These are phyloP conservation scores for Trichopoda pennipes DNA, from an alignment of 2,888 invertebrate genomes.

Conservation along the genomic window DNA sequence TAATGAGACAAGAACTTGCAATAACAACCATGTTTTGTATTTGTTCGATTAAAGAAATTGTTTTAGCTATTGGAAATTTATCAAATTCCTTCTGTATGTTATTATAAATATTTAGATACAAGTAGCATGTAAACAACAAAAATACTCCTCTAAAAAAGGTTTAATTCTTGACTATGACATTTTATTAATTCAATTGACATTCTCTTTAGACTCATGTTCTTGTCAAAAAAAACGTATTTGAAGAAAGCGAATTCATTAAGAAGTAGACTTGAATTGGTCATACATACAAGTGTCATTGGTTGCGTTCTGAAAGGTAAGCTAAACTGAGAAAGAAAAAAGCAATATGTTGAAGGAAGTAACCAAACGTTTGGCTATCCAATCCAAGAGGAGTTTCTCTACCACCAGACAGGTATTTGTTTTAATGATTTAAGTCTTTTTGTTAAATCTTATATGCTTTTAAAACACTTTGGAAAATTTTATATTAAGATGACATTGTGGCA, in stretches of 20 bases:
- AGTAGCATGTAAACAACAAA: too few relatives aligned
- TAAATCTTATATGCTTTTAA: background rate
- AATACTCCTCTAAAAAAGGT: too few relatives aligned
- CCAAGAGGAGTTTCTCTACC: conserved; percentile 84
- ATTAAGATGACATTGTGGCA: conserved; percentile 63
- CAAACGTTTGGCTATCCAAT: conserved; percentile 84
- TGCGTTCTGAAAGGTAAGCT: conserved; percentile 4
- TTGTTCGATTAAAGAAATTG: too few relatives aligned
- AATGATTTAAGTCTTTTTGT: background rate
- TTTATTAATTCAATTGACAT: too few relatives aligned
- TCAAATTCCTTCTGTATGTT: too few relatives aligned
- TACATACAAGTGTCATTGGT: conserved; percentile 5
- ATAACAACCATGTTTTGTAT: too few relatives aligned
- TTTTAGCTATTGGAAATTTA: too few relatives aligned
- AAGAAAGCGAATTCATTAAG: too few relatives aligned
- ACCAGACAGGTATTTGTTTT: conserved; percentile 82
- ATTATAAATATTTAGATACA: too few relatives aligned
- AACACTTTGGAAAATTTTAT: conserved; percentile 23
- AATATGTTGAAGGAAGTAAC: conserved; percentile 86
- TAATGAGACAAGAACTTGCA: too few relatives aligned
- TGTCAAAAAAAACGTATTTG: background rate
- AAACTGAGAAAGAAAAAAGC: conserved; percentile 61
- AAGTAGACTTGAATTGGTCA: background rate
- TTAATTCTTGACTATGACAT: too few relatives aligned
- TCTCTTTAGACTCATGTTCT: too few relatives aligned